Evolutionary conservation across 2,113 vertebrate genomes (phyloP).

Genomic region (Elachura formosa): DNA sequence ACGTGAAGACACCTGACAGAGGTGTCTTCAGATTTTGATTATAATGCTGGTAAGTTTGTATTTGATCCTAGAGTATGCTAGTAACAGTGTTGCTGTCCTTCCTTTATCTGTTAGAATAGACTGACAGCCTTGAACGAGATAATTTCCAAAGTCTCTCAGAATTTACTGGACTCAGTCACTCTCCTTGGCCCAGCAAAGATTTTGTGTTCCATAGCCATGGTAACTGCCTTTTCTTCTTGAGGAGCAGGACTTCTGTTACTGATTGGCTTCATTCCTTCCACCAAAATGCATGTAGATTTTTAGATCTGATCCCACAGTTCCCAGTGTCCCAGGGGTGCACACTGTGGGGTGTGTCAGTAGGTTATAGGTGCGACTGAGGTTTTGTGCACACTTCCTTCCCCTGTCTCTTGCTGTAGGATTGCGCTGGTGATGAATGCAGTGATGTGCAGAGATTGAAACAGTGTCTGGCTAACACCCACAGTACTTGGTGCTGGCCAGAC

Average conservation of each 20-base stretch:
- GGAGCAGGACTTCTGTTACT: neutral
- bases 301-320: neutral
- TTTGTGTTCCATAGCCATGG: slow-evolving; percentile 2
- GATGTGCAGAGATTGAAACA: neutral
- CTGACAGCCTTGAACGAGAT: slow-evolving; percentile 49
- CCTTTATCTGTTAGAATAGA: slow-evolving; percentile 4
- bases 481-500: neutral
- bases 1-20: neutral
- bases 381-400: neutral
- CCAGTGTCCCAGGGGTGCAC: too few relatives aligned
- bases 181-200: slow-evolving; percentile 52
- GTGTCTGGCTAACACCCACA: neutral
- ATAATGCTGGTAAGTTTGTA: neutral
- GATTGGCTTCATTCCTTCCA: neutral
- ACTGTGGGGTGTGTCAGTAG: neutral
- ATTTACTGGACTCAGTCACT: slow-evolving; percentile 40
- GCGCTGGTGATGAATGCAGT: neutral
- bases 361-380: neutral
- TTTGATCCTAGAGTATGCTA: neutral
- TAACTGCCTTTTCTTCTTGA: neutral
- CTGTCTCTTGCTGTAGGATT: neutral
- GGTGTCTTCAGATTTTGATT: neutral
- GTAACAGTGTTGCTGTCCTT: neutral
- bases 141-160: slow-evolving; percentile 52
- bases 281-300: accelerated